Evolutionary conservation across 2,888 invertebrate species (phyloP), one percentile per base, ranked within the genome.

Genomic region (Cabera pusaria): DNA sequence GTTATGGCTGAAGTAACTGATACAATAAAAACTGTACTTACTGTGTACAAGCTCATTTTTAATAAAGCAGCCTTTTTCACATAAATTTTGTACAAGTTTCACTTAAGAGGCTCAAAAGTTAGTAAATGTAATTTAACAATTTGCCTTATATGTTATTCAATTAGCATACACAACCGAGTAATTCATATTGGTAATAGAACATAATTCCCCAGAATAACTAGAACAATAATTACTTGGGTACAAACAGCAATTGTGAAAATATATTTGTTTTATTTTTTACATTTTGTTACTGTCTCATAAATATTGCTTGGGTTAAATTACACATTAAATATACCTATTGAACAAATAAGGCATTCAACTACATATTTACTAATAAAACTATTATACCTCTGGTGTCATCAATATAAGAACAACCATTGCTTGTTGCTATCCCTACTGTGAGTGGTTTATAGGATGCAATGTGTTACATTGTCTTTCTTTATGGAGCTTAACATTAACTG

Each of bases 301-400:
- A 21, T 34, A 40, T 40, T 34, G 34, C 40, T 34, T 28, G 27
- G 2, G 9, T 33, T 34, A 6, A 24, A 26, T 31, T 32, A 24
- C 37, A 18, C 12, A 36, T 37, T 25, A 25, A 10, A 10, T 18
- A 29, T 10, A n/a, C n/a, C 6, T 25, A 29, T 25, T 18, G 6
- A 31, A 25, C 7, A 31, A 26, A 21, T 39, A 41, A 35, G 41
- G 35, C 29, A 21, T 29, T 41, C 21, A 22, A 29, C 34, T 35
- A 41, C 21, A 35, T 29, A 32, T 31, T 41, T 24, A 25, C 41
- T 41, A 41, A 39, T 39, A 33, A n/a, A 33, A 14, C 14, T 14
- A 27, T 26, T 27, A 39, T 20, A 8, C 17, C 8, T 23, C 16
- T 28, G 6, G 20, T 28, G 6, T 22, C 16, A 34, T 29, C 22